phyloP scores from a whole-genome alignment of 1,140 invertebrate genomes.

The Drosophila pseudoananassae region DNA sequence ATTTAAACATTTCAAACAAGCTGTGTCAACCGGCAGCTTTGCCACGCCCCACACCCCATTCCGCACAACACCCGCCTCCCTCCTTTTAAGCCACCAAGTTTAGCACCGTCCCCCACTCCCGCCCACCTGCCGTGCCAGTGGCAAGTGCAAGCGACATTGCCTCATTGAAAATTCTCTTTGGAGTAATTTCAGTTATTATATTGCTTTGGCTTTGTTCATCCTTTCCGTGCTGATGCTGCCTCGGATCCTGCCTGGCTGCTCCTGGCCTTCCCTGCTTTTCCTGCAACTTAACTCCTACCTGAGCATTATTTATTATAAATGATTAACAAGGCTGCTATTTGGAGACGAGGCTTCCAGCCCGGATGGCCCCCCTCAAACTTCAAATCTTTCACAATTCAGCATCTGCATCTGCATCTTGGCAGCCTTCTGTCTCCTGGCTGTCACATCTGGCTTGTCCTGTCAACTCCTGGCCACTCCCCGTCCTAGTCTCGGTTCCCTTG shows the following conservation, averaged over 20 bases:
- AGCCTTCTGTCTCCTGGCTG: conserved; percentile 16
- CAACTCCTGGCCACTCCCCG: conserved; percentile 19
- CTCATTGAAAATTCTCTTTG: conserved; percentile 78
- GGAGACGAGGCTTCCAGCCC: conserved; percentile 21
- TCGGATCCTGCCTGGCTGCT: conserved; percentile 20
- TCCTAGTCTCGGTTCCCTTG: neutral
- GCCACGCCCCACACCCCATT: neutral
- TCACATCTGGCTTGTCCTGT: conserved; percentile 43
- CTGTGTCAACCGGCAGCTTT: conserved; percentile 15
- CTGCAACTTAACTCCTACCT: conserved; percentile 69
- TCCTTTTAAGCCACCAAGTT: neutral
- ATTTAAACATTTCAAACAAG: conserved; percentile 80
- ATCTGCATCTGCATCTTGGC: conserved; percentile 4
- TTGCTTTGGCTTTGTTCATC: conserved; percentile 75
- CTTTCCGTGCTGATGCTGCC: conserved; percentile 16
- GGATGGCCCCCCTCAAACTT: neutral
- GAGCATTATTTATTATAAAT: conserved; percentile 78
- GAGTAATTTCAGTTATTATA: conserved; percentile 81
- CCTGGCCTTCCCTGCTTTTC: conserved; percentile 29
- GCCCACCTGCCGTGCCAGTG: conserved; percentile 12
- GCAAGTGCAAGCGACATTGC: conserved; percentile 50
- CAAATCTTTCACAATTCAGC: conserved; percentile 3
- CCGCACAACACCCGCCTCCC: neutral
- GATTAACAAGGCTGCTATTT: conserved; percentile 74
- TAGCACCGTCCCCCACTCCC: neutral